Base-by-base conservation (phyloP, 2,888 invertebrate species). In the Panopea generosa region DNA sequence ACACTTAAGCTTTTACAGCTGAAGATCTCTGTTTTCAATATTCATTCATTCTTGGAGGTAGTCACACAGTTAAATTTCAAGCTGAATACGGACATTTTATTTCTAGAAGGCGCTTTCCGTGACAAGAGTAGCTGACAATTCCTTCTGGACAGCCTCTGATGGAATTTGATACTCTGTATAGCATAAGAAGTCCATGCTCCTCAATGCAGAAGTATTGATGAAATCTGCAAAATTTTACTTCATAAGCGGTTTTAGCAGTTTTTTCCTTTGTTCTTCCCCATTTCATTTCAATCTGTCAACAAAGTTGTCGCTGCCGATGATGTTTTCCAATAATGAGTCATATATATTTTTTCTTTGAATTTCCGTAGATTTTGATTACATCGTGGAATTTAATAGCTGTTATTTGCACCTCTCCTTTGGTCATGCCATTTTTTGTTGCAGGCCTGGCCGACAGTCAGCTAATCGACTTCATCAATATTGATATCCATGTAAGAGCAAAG, bases 41-140 rank as follows among this genome's bases (percentile, higher is more conserved):
- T n/a, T n/a, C n/a, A n/a, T n/a, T n/a, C n/a, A n/a, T 33, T 11
- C 33, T 33, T 7, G 11, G 11, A 33, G 4, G 33, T 11, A 7
- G 6, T 11, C 11, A 7, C 11, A 33, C 33, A 7, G 33, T 33
- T 11, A 63, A 2, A n/a, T 26, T 53, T 4, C 63, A 7, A 1
- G 63, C 52, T 40, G 18, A 40, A 18, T 38, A 63, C 0, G 63
- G 63, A 24, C 63, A 63, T 43, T 53, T 63, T 2, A 63, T 53
- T 53, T 63, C 63, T 9, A 63, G 20, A 9, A 53, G 52, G 4
- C 29, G 6, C n/a, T 1, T 2, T 18, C 16, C 52, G 22, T 52
- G 62, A n/a, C 62, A 62, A 1, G 2, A 9, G 20, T 50, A 62
- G 0, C 11, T 24, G 1, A 52, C 40, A 24, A 62, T 62, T 3